Evolutionary conservation across 2,888 invertebrate species (phyloP).

Genomic region (Erpobdella octoculata): DNA sequence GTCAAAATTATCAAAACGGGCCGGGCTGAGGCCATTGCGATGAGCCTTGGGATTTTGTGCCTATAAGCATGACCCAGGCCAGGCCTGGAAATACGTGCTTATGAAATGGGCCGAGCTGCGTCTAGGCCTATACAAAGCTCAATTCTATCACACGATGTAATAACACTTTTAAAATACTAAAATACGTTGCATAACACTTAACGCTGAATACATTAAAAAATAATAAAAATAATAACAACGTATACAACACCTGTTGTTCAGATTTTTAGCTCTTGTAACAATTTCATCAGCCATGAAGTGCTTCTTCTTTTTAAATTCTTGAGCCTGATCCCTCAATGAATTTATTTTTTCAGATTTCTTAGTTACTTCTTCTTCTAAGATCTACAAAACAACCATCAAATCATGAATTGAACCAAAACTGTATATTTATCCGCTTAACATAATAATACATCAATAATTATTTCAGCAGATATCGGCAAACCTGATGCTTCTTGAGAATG

Average conservation of each 20-base stretch:
- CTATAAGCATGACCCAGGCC: too few species aligned
- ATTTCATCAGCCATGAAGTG: constrained; percentile 87
- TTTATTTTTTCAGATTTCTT: constrained; percentile 73
- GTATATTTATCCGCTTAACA: not conserved
- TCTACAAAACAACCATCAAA: constrained; percentile 38
- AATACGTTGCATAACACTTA: too few species aligned
- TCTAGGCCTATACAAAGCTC: too few species aligned
- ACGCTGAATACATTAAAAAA: too few species aligned
- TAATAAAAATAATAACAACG: too few species aligned
- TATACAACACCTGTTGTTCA: constrained; percentile 37
- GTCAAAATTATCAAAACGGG: too few species aligned
- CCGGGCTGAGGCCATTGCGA: too few species aligned
- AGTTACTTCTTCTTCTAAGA: constrained; percentile 76
- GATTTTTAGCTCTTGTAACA: constrained; percentile 61
- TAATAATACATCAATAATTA: not conserved
- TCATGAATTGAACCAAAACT: not conserved
- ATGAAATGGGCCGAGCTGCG: too few species aligned
- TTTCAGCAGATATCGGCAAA: constrained; percentile 31
- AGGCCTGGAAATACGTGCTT: too few species aligned
- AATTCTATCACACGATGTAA: too few species aligned
- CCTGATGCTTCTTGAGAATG: constrained; percentile 59
- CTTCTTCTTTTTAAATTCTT: constrained; percentile 67
- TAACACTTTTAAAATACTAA: too few species aligned
- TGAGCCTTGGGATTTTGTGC: too few species aligned
- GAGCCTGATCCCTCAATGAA: constrained; percentile 65